phyloP scores from a whole-genome alignment of 2,113 vertebrate species.

The Oryzias celebensis region DNA sequence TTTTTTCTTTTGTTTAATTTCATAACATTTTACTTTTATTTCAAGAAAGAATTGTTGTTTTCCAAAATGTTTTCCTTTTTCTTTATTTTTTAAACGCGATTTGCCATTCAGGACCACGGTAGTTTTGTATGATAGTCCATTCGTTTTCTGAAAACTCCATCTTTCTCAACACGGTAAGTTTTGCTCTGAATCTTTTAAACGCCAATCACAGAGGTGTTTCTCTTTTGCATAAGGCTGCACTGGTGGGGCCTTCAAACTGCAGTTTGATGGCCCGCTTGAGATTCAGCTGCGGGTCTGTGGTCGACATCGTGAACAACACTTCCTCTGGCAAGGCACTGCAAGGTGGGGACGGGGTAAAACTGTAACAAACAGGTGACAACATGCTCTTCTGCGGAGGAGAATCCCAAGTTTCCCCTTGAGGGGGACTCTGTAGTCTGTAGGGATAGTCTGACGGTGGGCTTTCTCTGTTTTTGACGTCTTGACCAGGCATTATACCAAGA shows the following conservation, averaged over 20 bases:
- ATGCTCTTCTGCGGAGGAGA: constrained; percentile 52
- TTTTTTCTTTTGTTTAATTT: too few relatives aligned
- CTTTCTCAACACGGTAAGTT: too few relatives aligned
- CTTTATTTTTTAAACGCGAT: too few relatives aligned
- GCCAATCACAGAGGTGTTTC: constrained; percentile 80
- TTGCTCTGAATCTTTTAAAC: background rate
- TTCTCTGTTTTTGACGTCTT: constrained; percentile 68
- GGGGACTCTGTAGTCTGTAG: constrained; percentile 55
- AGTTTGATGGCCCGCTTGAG: constrained; percentile 84
- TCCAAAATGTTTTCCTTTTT: too few relatives aligned
- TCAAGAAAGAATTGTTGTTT: too few relatives aligned
- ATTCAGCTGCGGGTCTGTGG: constrained; percentile 78
- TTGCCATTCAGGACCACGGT: too few relatives aligned
- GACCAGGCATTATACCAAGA: constrained; percentile 73
- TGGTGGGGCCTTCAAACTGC: constrained; percentile 83
- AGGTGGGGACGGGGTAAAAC: constrained; percentile 34
- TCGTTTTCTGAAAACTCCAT: too few relatives aligned
- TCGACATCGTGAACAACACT: constrained; percentile 65
- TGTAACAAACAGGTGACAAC: constrained; percentile 53
- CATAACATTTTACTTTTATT: too few relatives aligned
- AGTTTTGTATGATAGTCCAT: too few relatives aligned
- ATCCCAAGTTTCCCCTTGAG: constrained; percentile 60
- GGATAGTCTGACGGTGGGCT: constrained; percentile 69
- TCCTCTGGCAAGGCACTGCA: constrained; percentile 62
- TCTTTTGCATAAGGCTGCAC: constrained; percentile 76